Evolutionary conservation across 2,888 invertebrate genomes (phyloP).

Genomic region (Folsomia manolachei): DNA sequence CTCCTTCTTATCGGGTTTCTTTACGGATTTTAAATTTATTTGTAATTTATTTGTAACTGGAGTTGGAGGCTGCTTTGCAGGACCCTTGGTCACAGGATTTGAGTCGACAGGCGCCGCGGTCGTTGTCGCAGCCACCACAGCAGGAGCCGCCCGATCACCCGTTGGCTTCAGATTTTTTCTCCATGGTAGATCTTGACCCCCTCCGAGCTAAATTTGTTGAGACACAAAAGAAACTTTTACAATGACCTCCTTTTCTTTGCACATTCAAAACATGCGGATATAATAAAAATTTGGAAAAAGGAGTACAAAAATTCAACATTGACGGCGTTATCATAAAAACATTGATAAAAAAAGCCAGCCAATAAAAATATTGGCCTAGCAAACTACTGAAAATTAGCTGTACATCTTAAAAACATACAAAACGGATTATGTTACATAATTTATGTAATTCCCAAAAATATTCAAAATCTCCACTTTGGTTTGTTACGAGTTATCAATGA

Average conservation of each 20-base stretch:
- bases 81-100: background rate
- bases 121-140: background rate
- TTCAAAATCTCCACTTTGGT: no score
- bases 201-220: background rate
- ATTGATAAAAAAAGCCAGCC: background rate
- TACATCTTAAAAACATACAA: background rate
- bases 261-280: no score
- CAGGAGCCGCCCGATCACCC: constrained; percentile 3
- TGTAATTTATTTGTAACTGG: constrained; percentile 41
- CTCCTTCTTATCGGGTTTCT: constrained; percentile 36
- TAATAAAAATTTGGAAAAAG: background rate
- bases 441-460: no score
- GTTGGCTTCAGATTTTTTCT: constrained; percentile 36
- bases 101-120: background rate
- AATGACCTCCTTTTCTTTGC: no score
- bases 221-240: no score
- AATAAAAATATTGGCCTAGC: no score
- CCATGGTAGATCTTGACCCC: constrained; percentile 42
- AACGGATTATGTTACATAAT: background rate
- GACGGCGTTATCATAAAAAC: background rate
- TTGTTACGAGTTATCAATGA: no score
- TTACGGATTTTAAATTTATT: constrained; percentile 43
- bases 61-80: constrained; percentile 8
- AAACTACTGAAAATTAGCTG: no score
- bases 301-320: background rate